Base-by-base conservation (phyloP, 2,888 invertebrate genomes). In the Macroteleia sp. region DNA sequence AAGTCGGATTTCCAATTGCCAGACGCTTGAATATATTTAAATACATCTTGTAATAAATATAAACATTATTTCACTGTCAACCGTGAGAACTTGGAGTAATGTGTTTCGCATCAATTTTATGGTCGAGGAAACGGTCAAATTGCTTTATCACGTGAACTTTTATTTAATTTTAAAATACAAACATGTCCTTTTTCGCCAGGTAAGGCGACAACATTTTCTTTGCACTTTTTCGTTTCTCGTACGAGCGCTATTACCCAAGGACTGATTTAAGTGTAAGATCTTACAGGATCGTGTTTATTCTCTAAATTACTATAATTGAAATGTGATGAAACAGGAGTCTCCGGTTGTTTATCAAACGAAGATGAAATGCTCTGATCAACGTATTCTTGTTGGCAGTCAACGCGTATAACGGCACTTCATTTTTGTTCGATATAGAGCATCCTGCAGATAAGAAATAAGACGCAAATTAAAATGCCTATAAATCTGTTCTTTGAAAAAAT, bases 351-450 rank as follows among this genome's bases (percentile, higher is more conserved):
- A 61, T 71, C 32, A 25, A 22, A 30, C 61, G 52, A 62, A 46
- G 61, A 71, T 41, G 57, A 20, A 59, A 50, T 25, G 39, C 22
- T 57, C 36, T 28, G 41, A 64, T 64, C 64, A 41, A 36, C 59
- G 50, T 66, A 59, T 19, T 74, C 48, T 56, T 42, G 25, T 44
- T 48, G 41, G 54, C 57, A 56, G 64, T 57, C 64, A 59, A 59
- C 74, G 76, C 62, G 70, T 57, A 20, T 76, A 76, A 76, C 76
- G 76, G 76, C 32, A 64, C 50, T 30, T 42, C 28, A 67, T 70
- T 76, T 76, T 70, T 76, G 56, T 62, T 36, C 48, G 36, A 59
- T 46, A 32, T 14, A 39, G 52, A 44, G 41, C 36, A 75, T 57
- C 67, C 67, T 54, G 67, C 32, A 36, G 66, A 69, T 76, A 69